phyloP scores from a whole-genome alignment of 2,888 invertebrate genomes.

The Rotaria socialis region DNA sequence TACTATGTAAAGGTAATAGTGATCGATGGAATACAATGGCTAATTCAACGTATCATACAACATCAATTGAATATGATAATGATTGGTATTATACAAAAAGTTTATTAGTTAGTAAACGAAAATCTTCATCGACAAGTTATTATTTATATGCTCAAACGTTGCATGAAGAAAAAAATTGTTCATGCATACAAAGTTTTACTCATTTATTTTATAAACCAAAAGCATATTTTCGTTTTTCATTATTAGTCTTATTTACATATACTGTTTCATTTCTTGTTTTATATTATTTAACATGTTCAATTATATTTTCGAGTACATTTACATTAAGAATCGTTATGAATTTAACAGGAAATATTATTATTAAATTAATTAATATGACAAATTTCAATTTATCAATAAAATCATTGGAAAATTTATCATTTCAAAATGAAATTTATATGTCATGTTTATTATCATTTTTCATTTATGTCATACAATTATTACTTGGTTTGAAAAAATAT shows the following conservation, averaged over 20 bases:
- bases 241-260: slow-evolving; percentile 26
- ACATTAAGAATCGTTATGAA: not conserved
- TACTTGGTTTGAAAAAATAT: slow-evolving; percentile 20
- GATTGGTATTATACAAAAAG: slow-evolving; percentile 35
- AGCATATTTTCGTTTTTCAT: slow-evolving; percentile 33
- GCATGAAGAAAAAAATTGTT: not conserved
- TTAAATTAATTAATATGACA: not conserved
- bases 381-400: not conserved
- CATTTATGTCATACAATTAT: slow-evolving; percentile 15
- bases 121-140: not conserved
- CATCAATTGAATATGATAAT: slow-evolving; percentile 29
- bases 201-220: slow-evolving; percentile 30
- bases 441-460: not conserved
- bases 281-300: slow-evolving; percentile 25
- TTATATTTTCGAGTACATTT: slow-evolving; percentile 29
- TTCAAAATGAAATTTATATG: not conserved
- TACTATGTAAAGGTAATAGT: slow-evolving; percentile 3
- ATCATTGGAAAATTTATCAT: slow-evolving; percentile 13
- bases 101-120: not conserved
- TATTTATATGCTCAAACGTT: not conserved
- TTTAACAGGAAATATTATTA: not conserved
- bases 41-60: not conserved
- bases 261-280: slow-evolving; percentile 23
- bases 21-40: not conserved
- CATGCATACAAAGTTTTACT: not conserved